Percentiles rank a stretch among this genome's conserved stretches.
Evolutionary conservation across 2,888 invertebrate genomes (phyloP).

Genomic region (Nomada goodeniana): DNA sequence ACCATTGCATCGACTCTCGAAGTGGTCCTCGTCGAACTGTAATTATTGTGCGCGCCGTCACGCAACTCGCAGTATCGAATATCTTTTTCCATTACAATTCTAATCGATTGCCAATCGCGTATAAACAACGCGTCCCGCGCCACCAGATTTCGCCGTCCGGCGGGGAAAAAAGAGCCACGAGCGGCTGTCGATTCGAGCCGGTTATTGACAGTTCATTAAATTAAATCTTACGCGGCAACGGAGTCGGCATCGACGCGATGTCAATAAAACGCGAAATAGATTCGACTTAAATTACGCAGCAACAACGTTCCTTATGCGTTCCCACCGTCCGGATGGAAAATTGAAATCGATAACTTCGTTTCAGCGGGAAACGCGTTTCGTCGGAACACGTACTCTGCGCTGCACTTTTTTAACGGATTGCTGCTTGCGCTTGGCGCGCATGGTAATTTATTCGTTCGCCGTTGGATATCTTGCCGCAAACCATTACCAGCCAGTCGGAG

Average conservation of each 20-base stretch:
- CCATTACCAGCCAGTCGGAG: background rate
- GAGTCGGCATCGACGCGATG: slow-evolving; percentile 55
- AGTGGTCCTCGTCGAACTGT: slow-evolving; percentile 11
- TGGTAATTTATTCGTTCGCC: background rate
- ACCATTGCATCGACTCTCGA: background rate
- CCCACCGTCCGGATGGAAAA: slow-evolving; percentile 21
- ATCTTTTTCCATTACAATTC: slow-evolving; percentile 44
- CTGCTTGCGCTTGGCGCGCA: background rate
- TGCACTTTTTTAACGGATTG: background rate
- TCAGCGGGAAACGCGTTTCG: background rate
- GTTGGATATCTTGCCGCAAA: background rate
- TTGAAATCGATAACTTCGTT: slow-evolving; percentile 45
- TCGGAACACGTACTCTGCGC: background rate
- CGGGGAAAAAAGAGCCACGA: slow-evolving; percentile 11
- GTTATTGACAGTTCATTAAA: slow-evolving; percentile 62
- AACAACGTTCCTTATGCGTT: slow-evolving; percentile 33
- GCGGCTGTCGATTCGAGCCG: slow-evolving; percentile 44
- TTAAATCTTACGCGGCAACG: slow-evolving; percentile 56
- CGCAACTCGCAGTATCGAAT: slow-evolving; percentile 34
- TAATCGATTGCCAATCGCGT: slow-evolving; percentile 32
- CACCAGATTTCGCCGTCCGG: slow-evolving; percentile 6
- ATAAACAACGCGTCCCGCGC: slow-evolving; percentile 22
- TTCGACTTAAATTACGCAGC: slow-evolving; percentile 48
- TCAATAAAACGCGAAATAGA: slow-evolving; percentile 60
- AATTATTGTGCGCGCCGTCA: slow-evolving; percentile 37